Evolutionary conservation across 2,113 vertebrate species (phyloP).

Genomic region (Platichthys flesus): DNA sequence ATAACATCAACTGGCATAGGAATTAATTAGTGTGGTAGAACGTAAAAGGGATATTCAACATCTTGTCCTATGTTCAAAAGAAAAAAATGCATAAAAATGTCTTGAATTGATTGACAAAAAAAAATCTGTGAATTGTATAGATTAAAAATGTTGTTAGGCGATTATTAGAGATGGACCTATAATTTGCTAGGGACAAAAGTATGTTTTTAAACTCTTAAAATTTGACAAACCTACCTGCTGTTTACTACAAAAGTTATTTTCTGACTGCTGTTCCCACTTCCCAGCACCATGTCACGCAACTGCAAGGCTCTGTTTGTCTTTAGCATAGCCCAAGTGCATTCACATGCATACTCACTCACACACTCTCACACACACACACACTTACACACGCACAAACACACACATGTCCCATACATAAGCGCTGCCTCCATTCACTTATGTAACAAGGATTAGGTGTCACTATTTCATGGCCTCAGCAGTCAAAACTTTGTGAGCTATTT

Average conservation of each 20-base stretch:
- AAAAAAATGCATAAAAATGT: not conserved
- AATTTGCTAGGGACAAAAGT: no score
- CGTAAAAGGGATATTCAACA: no score
- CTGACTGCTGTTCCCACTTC: slow-evolving; percentile 13
- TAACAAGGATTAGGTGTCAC: slow-evolving; percentile 72
- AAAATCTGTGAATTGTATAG: no score
- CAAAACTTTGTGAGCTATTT: slow-evolving; percentile 73
- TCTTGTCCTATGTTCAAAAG: no score
- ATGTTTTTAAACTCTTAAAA: not conserved
- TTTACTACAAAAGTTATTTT: slow-evolving; percentile 22
- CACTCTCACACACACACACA: not conserved
- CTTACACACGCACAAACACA: slow-evolving; percentile 12
- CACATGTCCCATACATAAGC: slow-evolving; percentile 9
- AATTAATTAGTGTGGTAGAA: no score
- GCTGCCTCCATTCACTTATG: slow-evolving; percentile 53
- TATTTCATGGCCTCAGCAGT: slow-evolving; percentile 62
- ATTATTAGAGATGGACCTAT: no score
- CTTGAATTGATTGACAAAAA: not conserved
- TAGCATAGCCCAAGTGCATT: slow-evolving; percentile 74
- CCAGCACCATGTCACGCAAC: slow-evolving; percentile 58
- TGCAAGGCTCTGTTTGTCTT: slow-evolving; percentile 69
- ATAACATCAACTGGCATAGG: no score
- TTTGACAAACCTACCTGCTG: slow-evolving; percentile 1
- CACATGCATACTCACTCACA: slow-evolving; percentile 44
- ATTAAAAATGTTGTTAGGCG: no score